These are phyloP conservation scores for Smutsia temminckii DNA, from an alignment of 2,797 vertebrate species.

Conservation along the genomic window DNA sequence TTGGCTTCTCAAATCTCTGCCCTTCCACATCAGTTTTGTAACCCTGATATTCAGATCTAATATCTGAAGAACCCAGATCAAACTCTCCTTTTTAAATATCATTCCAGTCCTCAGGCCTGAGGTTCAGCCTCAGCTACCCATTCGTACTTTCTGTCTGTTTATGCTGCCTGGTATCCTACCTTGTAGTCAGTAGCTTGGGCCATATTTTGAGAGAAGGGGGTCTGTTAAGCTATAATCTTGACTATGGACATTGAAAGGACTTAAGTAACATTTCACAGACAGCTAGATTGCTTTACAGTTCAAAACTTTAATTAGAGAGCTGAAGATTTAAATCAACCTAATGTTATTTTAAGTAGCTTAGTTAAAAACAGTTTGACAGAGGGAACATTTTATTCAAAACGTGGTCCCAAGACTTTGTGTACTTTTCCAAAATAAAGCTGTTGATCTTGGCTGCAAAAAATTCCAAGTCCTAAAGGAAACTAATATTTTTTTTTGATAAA, in stretches of 20 bases:
- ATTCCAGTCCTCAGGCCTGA: not conserved
- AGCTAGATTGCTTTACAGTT: not conserved
- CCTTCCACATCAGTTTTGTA: not conserved
- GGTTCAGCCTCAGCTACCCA: not conserved
- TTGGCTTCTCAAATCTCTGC: not conserved
- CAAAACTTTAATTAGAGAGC: constrained; percentile 27
- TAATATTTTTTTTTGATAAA: constrained; percentile 32
- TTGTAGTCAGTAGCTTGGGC: not conserved
- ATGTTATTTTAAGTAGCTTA: constrained; percentile 52
- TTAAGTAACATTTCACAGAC: not conserved
- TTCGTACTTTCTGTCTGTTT: not conserved
- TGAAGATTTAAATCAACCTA: constrained; percentile 46
- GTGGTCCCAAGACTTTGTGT: constrained; percentile 21
- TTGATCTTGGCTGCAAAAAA: constrained; percentile 44
- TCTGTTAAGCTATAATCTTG: not conserved
- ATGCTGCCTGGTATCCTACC: not conserved
- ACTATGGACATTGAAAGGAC: not conserved
- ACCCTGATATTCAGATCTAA: not conserved
- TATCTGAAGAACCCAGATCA: not conserved
- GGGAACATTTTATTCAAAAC: constrained; percentile 61
- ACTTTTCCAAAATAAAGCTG: constrained; percentile 61
- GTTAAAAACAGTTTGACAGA: constrained; percentile 44
- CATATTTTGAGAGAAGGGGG: not conserved
- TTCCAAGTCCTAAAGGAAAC: constrained; percentile 31
- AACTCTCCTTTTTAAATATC: not conserved